phyloP scores from a whole-genome alignment of 1,140 invertebrate genomes.

The Cardiocondyla obscurior region DNA sequence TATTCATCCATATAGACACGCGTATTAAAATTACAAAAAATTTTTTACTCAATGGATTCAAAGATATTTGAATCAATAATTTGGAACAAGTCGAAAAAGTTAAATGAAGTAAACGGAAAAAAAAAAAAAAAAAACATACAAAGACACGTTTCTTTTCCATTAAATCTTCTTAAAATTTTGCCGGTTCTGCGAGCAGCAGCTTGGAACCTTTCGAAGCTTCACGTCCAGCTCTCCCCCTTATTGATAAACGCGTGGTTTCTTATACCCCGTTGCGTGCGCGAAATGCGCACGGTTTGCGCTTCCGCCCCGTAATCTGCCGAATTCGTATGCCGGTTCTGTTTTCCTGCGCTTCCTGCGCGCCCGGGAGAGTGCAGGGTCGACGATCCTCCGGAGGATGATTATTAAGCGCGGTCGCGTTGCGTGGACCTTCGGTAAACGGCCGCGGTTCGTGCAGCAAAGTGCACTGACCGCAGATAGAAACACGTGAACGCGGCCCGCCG shows the following conservation, averaged over 20 bases:
- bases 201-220: no score
- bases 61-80: not conserved
- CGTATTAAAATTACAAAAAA: not conserved
- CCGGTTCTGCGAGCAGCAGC: no score
- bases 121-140: not conserved
- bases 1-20: no score
- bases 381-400: constrained; percentile 69
- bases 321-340: constrained; percentile 46
- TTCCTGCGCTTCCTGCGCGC: constrained; percentile 47
- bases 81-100: not conserved
- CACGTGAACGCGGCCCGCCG: constrained; percentile 67
- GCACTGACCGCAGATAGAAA: constrained; percentile 73
- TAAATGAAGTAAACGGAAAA: not conserved
- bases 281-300: not conserved
- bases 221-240: not conserved
- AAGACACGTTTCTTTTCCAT: not conserved
- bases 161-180: not conserved
- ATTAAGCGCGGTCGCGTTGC: constrained; percentile 70
- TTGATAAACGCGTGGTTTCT: not conserved
- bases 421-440: constrained; percentile 70
- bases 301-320: constrained; percentile 14
- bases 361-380: constrained; percentile 55
- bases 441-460: constrained; percentile 72
- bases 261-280: not conserved
- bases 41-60: not conserved